phyloP scores from a whole-genome alignment of 2,888 invertebrate genomes.

The Hermodice carunculata region DNA sequence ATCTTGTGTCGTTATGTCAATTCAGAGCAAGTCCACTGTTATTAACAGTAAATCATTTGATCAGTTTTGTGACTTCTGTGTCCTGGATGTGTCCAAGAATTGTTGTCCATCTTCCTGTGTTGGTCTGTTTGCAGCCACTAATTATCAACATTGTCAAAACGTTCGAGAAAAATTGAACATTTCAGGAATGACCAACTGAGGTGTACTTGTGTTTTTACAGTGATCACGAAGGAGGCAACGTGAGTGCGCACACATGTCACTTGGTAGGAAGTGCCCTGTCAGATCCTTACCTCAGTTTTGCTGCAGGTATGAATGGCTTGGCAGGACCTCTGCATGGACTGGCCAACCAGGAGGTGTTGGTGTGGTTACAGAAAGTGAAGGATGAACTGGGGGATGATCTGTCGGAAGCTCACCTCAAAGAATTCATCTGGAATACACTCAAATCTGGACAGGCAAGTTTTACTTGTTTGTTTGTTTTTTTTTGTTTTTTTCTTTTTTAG shows the following conservation, averaged over 20 bases:
- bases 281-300: constrained; percentile 92
- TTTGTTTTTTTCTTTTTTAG: background rate
- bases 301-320: constrained; percentile 93
- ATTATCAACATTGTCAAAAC: too few species aligned
- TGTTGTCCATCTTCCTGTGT: too few species aligned
- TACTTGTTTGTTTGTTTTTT: background rate
- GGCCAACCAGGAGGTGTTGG: constrained; percentile 92
- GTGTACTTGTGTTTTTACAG: constrained; percentile 70
- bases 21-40: too few species aligned
- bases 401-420: constrained; percentile 91
- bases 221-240: constrained; percentile 97
- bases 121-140: too few species aligned
- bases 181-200: background rate
- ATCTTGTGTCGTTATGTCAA: too few species aligned
- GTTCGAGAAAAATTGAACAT: background rate
- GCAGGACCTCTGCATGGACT: constrained; percentile 96
- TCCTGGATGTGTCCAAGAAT: too few species aligned
- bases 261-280: constrained; percentile 94
- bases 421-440: constrained; percentile 97
- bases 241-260: constrained; percentile 94
- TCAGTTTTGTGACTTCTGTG: too few species aligned
- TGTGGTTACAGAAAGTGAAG: constrained; percentile 88
- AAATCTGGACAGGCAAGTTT: constrained; percentile 83
- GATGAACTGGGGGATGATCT: constrained; percentile 85
- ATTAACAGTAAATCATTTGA: too few species aligned